Percentiles rank a stretch among this genome's conserved stretches.
phyloP scores from a whole-genome alignment of 2,113 vertebrate species.

The Acanthisitta chloris region DNA sequence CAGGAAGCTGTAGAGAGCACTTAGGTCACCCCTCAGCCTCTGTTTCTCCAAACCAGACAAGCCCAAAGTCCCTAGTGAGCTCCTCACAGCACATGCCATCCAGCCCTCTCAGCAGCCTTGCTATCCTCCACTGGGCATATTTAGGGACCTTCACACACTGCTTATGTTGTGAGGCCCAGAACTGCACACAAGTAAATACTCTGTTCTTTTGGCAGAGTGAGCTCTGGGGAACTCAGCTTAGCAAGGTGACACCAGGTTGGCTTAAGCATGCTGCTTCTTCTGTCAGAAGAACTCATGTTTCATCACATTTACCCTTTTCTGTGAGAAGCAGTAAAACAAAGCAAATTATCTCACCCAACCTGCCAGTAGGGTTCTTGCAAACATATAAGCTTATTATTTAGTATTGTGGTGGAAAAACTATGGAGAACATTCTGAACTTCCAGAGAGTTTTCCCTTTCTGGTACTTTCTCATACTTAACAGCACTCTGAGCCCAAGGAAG shows the following conservation, averaged over 20 bases:
- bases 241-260: neutral
- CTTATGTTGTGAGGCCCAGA: neutral
- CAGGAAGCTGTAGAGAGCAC: neutral
- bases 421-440: neutral
- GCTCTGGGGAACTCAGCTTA: neutral
- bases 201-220: neutral
- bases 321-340: neutral
- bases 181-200: neutral
- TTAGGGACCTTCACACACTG: neutral
- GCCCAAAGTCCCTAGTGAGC: neutral
- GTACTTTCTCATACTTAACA: neutral
- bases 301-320: neutral
- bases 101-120: neutral
- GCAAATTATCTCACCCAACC: neutral
- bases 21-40: neutral
- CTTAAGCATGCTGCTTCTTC: neutral
- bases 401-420: neutral
- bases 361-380: neutral
- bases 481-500: neutral
- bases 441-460: neutral
- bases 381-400: neutral
- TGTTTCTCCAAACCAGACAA: neutral
- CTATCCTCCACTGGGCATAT: neutral
- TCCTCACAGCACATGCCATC: fast-evolving
- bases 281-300: neutral